Evolutionary conservation across 1,140 invertebrate species (phyloP).

Genomic region (Drosophila pandora): DNA sequence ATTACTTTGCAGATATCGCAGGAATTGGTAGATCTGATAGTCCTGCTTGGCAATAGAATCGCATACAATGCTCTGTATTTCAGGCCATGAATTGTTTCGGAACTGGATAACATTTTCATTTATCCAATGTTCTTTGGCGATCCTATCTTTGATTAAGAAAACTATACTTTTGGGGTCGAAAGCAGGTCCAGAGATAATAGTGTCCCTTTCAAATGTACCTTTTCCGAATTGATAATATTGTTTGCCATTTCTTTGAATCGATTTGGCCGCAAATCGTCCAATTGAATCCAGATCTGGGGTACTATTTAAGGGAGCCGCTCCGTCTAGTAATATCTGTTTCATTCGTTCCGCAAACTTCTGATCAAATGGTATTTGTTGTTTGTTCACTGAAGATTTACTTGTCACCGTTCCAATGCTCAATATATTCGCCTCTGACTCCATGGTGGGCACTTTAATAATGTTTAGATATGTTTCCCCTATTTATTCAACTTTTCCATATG

Average conservation of each 20-base stretch:
- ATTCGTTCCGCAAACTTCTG: conserved; percentile 10
- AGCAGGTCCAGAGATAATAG: neutral
- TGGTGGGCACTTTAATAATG: neutral
- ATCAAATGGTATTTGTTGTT: conserved; percentile 10
- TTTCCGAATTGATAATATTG: conserved; percentile 22
- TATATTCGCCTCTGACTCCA: neutral
- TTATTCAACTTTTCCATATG: neutral
- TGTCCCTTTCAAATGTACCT: neutral
- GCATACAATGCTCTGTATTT: conserved; percentile 7
- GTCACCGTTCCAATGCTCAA: conserved; percentile 5
- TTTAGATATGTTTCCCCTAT: neutral
- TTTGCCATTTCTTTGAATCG: conserved; percentile 17
- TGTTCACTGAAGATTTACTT: neutral
- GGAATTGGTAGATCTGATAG: conserved; percentile 16
- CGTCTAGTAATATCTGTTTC: conserved; percentile 13
- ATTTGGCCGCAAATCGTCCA: neutral
- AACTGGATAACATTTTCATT: conserved; percentile 16
- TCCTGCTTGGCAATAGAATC: conserved; percentile 5
- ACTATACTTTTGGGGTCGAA: conserved; percentile 8
- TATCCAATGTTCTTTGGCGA: conserved; percentile 22
- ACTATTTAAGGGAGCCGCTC: neutral
- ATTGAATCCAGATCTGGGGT: neutral
- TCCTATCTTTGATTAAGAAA: neutral
- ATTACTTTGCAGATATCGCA: conserved; percentile 3
- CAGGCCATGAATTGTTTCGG: neutral